These are phyloP conservation scores for Ceryle rudis DNA, from an alignment of 2,797 vertebrate genomes.

Conservation along the genomic window DNA sequence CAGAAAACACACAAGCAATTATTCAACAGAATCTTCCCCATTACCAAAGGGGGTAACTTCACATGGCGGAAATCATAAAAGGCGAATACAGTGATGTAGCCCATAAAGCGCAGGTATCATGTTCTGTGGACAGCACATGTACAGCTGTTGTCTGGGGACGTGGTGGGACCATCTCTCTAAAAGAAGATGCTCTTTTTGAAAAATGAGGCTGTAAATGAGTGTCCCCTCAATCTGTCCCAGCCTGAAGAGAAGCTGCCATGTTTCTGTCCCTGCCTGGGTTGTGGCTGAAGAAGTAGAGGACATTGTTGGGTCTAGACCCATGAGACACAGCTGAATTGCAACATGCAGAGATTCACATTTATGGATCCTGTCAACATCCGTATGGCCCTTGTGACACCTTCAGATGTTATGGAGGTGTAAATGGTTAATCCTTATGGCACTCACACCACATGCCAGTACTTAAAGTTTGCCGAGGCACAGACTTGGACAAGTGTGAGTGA, in stretches of 20 bases:
- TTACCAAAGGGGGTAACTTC: neutral
- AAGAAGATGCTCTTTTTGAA: neutral
- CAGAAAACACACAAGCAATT: neutral
- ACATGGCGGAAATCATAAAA: neutral
- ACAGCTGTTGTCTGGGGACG: neutral
- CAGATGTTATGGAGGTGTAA: neutral
- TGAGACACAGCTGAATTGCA: neutral
- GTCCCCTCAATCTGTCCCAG: fast-evolving
- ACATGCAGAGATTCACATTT: neutral
- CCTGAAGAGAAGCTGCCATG: neutral
- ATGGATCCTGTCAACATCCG: neutral
- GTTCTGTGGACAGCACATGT: neutral
- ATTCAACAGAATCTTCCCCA: neutral
- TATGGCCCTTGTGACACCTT: neutral
- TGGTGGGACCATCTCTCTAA: neutral
- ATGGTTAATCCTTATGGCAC: neutral
- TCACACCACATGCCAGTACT: neutral
- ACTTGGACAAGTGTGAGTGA: fast-evolving
- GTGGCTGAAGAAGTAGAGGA: neutral
- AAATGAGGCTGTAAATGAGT: neutral
- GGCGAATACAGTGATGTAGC: fast-evolving
- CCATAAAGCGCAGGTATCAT: neutral
- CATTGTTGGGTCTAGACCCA: neutral
- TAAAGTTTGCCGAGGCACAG: neutral
- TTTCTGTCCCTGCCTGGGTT: neutral